phyloP scores from a whole-genome alignment of 2,888 invertebrate species.

The Nephrotoma appendiculata region DNA sequence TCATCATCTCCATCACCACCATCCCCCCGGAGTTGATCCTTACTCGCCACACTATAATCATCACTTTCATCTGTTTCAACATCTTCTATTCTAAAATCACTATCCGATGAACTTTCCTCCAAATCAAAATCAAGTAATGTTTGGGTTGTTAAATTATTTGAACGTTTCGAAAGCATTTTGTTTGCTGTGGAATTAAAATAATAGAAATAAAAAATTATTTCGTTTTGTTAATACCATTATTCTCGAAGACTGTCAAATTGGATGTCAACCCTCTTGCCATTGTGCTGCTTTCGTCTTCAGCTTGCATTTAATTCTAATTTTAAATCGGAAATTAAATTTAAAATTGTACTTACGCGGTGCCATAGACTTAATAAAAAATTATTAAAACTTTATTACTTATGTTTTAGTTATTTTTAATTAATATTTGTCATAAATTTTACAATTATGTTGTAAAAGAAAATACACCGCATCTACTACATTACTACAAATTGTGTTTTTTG shows the following conservation, averaged over 20 bases:
- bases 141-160: constrained; percentile 45
- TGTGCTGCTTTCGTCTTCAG: neutral
- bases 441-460: neutral
- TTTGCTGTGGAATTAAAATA: neutral
- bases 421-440: neutral
- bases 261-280: neutral
- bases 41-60: constrained; percentile 18
- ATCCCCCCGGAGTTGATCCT: constrained; percentile 18
- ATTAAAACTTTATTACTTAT: neutral
- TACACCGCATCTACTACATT: neutral
- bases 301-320: neutral
- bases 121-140: constrained; percentile 70
- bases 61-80: constrained; percentile 59
- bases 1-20: constrained; percentile 14
- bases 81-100: constrained; percentile 84
- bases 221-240: neutral
- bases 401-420: neutral
- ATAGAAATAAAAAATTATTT: neutral
- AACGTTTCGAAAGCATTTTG: constrained; percentile 24
- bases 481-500: neutral
- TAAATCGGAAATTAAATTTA: neutral
- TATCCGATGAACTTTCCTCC: constrained; percentile 86
- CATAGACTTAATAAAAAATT: neutral
- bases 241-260: neutral
- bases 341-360: neutral